Conservation (phyloP, 2,113 vertebrate genomes). For the Gadus macrocephalus region DNA sequence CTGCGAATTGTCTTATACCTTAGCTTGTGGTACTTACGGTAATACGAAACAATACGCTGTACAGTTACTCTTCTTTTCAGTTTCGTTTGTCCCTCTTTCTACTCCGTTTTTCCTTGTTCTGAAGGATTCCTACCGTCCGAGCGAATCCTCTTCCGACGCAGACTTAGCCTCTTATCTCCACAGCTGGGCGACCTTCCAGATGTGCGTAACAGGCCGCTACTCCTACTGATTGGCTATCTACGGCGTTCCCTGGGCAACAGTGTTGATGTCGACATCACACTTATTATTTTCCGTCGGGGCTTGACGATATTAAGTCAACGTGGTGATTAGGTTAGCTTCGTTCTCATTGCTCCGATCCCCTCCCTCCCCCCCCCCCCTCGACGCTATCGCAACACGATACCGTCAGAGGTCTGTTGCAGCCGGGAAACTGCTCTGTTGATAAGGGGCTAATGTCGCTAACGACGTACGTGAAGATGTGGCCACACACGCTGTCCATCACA, state of each 20-base stretch:
- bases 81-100: background rate
- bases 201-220: no score
- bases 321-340: no score
- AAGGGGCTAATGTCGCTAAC: slow-evolving; percentile 17
- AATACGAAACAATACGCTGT: slow-evolving; percentile 62
- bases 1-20: slow-evolving; percentile 67
- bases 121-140: slow-evolving; percentile 36
- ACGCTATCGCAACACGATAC: no score
- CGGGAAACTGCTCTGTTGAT: slow-evolving; percentile 5
- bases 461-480: slow-evolving; percentile 7
- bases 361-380: no score
- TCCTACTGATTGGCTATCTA: no score
- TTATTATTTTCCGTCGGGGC: no score
- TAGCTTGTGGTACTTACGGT: slow-evolving; percentile 67
- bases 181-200: background rate
- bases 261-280: no score
- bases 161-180: slow-evolving; percentile 21
- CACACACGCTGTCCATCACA: background rate
- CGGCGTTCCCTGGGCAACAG: no score
- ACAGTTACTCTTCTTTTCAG: slow-evolving; percentile 51
- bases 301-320: no score
- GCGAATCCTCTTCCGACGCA: background rate
- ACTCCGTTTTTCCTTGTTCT: background rate
- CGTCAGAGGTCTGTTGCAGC: slow-evolving; percentile 4
- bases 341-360: no score